These are phyloP conservation scores for Caenorhabditis virilis DNA, from an alignment of 2,888 invertebrate genomes.

Conservation along the genomic window DNA sequence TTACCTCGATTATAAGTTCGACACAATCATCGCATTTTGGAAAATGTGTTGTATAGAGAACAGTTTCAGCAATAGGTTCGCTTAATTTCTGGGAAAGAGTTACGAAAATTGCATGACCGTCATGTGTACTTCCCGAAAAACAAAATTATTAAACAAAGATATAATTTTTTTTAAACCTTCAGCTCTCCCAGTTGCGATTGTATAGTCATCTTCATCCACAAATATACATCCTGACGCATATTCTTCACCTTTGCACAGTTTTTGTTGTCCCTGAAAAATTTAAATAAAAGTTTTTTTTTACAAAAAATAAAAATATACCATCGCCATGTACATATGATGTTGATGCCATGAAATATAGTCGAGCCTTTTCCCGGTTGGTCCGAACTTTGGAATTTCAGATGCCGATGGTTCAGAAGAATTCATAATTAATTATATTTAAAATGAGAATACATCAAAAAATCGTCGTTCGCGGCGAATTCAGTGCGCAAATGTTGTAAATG, in stretches of 20 bases:
- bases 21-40: slow-evolving; percentile 9
- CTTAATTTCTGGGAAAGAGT: slow-evolving; percentile 1
- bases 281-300: neutral
- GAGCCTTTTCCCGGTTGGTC: slow-evolving; percentile 31
- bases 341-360: slow-evolving; percentile 35
- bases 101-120: neutral
- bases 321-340: slow-evolving; percentile 33
- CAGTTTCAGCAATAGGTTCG: neutral
- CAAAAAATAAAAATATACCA: neutral
- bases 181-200: slow-evolving; percentile 10
- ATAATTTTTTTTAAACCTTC: neutral
- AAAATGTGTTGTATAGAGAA: slow-evolving; percentile 13
- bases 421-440: neutral
- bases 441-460: neutral
- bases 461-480: neutral
- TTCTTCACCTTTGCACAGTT: slow-evolving; percentile 3
- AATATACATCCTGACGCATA: slow-evolving; percentile 17
- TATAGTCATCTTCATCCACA: slow-evolving; percentile 27
- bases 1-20: neutral
- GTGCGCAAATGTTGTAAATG: neutral
- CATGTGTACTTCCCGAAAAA: neutral
- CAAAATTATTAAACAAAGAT: neutral
- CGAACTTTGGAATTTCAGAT: no score
- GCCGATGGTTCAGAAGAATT: neutral
- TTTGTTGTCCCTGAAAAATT: slow-evolving; percentile 10